These are phyloP conservation scores for Steromphala cineraria DNA, from an alignment of 2,888 invertebrate species.

Conservation along the genomic window DNA sequence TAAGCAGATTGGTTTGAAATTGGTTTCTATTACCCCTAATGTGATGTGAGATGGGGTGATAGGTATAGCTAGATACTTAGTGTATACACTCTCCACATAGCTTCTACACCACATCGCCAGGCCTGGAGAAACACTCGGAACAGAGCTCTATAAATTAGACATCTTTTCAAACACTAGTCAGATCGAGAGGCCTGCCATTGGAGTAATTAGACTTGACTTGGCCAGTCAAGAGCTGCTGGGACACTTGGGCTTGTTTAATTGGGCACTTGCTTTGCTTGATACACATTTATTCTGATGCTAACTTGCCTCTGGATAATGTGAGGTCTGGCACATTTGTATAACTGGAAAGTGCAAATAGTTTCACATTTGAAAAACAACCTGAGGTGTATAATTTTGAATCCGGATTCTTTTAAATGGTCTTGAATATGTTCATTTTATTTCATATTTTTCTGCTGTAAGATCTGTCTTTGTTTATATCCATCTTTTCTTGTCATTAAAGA, in stretches of 20 bases:
- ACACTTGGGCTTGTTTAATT: not conserved
- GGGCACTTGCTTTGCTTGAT: not conserved
- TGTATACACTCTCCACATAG: not conserved
- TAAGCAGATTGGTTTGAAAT: constrained; percentile 16
- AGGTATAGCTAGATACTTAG: not conserved
- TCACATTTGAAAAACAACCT: no score
- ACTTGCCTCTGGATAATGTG: not conserved
- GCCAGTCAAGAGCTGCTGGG: not conserved
- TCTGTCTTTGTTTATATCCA: no score
- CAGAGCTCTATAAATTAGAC: constrained; percentile 9
- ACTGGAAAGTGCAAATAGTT: no score
- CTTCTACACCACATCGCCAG: not conserved
- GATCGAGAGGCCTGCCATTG: not conserved
- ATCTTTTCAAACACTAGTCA: constrained; percentile 9
- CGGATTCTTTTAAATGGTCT: no score
- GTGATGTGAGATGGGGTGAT: constrained; percentile 17
- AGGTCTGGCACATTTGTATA: no score
- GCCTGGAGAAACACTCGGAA: not conserved
- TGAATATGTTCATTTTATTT: no score
- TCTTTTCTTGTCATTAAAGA: no score
- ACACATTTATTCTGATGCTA: not conserved
- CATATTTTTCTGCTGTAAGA: no score
- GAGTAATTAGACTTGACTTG: not conserved
- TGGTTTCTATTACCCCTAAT: constrained; percentile 11
- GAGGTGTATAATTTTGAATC: no score